Base-by-base conservation (phyloP, 2,113 vertebrate species). In the Neogobius melanostomus region DNA sequence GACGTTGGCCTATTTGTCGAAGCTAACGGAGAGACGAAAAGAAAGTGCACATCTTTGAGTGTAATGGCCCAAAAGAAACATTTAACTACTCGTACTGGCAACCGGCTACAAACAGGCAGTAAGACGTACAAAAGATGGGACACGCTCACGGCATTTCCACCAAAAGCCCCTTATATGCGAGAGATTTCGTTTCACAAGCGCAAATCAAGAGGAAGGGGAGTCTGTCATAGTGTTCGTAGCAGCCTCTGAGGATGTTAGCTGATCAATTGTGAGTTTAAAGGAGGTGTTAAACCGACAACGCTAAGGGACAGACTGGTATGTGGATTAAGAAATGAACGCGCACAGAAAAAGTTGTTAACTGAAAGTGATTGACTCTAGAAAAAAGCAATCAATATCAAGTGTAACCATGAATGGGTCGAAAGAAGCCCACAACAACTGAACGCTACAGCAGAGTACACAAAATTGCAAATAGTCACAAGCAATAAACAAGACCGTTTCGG, bases 311-410 rank as follows among this genome's bases (percentile, higher is more conserved):
- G n/a, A n/a, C n/a, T n/a, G n/a, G n/a, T n/a, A n/a, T n/a, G n/a
- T n/a, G n/a, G n/a, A n/a, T n/a, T n/a, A 36, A 16, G 16, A 45
- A 77, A 64, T 28, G 57, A 72, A 68, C 66, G 51, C 2, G 52
- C 36, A 8, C 47, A 65, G 43, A 78, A 69, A 43, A 68, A 73
- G 47, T 21, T 69, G 1, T 50, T 71, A 4, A 71, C 64, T 5
- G 71, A 79, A n/a, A 74, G 63, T n/a, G 16, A 74, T 2, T 79
- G 21, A 66, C 71, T 0, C 49, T 70, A 4, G 62, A n/a, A 66
- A 2, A 70, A 60, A 8, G 60, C 76, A 0, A 51, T 72, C 11
- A 59, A 65, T 47, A 53, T 68, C 0, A n/a, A 56, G 65, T 56
- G 46, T 73, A 1, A 44, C 71, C 0, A 78, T 65, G 21, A 28